Conservation (phyloP, 2,113 vertebrate species). For the Neodontobutis hainanensis region DNA sequence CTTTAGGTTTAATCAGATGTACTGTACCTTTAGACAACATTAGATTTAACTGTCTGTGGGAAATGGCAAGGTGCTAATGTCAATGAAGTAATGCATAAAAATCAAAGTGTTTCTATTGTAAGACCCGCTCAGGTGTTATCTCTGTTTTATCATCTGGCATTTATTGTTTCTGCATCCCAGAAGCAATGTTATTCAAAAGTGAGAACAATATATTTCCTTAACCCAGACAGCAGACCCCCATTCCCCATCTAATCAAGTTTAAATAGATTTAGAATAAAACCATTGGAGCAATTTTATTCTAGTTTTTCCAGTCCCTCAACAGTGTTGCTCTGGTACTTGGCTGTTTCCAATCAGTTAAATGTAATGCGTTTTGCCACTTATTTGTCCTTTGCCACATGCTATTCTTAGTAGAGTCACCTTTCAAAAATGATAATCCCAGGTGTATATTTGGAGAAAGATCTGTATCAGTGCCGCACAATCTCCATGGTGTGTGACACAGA, state of each 20-base stretch:
- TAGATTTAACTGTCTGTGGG: constrained; percentile 11
- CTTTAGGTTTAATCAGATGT: constrained; percentile 33
- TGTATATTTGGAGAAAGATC: constrained; percentile 29
- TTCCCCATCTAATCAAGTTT: constrained; percentile 36
- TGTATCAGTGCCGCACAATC: constrained; percentile 19
- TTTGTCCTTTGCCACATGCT: constrained; percentile 10
- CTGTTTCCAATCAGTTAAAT: constrained; percentile 7
- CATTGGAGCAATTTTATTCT: constrained; percentile 12
- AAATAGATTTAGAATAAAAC: constrained; percentile 35
- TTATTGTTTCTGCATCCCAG: constrained; percentile 34
- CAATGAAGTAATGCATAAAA: constrained; percentile 33
- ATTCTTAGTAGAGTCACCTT: constrained; percentile 5
- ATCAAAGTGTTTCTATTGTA: constrained; percentile 34
- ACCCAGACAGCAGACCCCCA: constrained; percentile 15
- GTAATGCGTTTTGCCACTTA: constrained; percentile 4
- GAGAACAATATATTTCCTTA: constrained; percentile 5
- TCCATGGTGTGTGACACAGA: constrained; percentile 28
- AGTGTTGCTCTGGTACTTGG: constrained; percentile 1
- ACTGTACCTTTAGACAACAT: constrained; percentile 15
- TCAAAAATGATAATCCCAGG: constrained; percentile 1
- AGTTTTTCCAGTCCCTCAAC: constrained; percentile 14
- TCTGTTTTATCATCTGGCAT: constrained; percentile 26
- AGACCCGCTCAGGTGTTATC: constrained; percentile 21
- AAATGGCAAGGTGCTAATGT: constrained; percentile 52
- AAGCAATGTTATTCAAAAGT: constrained; percentile 36